Evolutionary conservation across 2,113 vertebrate genomes (phyloP).

Genomic region (Polypterus bichir): DNA sequence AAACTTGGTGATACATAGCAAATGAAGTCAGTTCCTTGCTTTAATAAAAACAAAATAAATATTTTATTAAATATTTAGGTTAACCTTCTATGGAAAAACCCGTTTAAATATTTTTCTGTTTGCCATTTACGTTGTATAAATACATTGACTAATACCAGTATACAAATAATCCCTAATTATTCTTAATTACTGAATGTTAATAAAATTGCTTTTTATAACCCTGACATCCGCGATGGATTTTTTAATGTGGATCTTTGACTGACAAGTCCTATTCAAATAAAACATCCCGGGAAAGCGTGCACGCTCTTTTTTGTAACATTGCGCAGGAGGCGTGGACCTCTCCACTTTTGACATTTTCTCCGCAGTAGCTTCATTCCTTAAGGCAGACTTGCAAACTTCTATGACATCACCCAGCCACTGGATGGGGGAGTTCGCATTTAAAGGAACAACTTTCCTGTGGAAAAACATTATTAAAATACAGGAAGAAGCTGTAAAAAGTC

Average conservation of each 20-base stretch:
- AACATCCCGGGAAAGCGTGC: conserved; percentile 40
- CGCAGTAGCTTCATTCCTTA: conserved; percentile 50
- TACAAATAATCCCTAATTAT: no score
- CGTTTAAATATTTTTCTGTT: no score
- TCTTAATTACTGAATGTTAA: conserved; percentile 25
- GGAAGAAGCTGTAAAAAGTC: conserved; percentile 23
- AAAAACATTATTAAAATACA: conserved; percentile 36
- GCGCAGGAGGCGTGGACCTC: conserved; percentile 67
- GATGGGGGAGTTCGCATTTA: conserved; percentile 29
- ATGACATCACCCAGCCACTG: conserved; percentile 60
- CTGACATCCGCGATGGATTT: conserved; percentile 48
- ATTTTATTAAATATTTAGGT: no score
- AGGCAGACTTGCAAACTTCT: conserved; percentile 42
- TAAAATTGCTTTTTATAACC: conserved; percentile 18
- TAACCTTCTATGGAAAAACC: no score
- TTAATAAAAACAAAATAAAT: no score
- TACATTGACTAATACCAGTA: no score
- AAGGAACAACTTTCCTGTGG: conserved; percentile 32
- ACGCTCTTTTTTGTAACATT: conserved; percentile 36
- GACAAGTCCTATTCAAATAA: conserved; percentile 59
- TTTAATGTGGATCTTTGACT: conserved; percentile 45
- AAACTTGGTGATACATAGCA: no score
- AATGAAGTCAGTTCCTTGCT: no score
- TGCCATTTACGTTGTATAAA: no score
- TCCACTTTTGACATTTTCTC: conserved; percentile 53